Conservation (phyloP, 2,888 invertebrate species). For the Tolmerus cingulatus region DNA sequence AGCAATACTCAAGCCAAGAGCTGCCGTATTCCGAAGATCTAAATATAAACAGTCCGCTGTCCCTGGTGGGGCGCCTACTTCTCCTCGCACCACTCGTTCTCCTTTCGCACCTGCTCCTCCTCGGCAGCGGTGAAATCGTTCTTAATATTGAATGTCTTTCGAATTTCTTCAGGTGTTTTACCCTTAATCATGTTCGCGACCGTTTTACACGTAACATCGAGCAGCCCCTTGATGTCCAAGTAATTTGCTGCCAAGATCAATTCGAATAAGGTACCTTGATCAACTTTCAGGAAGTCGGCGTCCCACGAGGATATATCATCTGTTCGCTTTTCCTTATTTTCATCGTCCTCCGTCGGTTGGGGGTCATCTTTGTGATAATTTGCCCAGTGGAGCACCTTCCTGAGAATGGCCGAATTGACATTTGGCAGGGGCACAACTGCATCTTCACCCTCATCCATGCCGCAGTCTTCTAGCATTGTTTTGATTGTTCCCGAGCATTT, state of each 20-base stretch:
- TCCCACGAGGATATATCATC: conserved; percentile 98
- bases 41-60: background rate
- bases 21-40: background rate
- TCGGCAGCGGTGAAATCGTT: conserved; percentile 94
- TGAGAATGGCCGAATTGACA: conserved; percentile 92
- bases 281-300: conserved; percentile 95
- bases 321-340: conserved; percentile 93
- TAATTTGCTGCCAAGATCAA: conserved; percentile 95
- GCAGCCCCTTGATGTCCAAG: conserved; percentile 88
- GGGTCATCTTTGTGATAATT: conserved; percentile 93
- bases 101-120: conserved; percentile 95
- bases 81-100: conserved; percentile 77
- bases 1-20: background rate
- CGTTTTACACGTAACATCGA: conserved; percentile 96
- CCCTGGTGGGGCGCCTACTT: conserved; percentile 23
- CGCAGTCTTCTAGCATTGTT: conserved; percentile 93
- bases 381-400: conserved; percentile 90
- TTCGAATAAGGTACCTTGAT: conserved; percentile 93
- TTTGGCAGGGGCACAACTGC: conserved; percentile 94
- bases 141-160: conserved; percentile 94
- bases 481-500: conserved; percentile 96
- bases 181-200: conserved; percentile 97
- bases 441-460: conserved; percentile 88
- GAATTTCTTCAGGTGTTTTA: conserved; percentile 92
- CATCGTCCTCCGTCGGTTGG: conserved; percentile 92